Evolutionary conservation across 2,888 invertebrate species (phyloP), one percentile per base, ranked within the genome.

Genomic region (Hypselothyrea guttata): DNA sequence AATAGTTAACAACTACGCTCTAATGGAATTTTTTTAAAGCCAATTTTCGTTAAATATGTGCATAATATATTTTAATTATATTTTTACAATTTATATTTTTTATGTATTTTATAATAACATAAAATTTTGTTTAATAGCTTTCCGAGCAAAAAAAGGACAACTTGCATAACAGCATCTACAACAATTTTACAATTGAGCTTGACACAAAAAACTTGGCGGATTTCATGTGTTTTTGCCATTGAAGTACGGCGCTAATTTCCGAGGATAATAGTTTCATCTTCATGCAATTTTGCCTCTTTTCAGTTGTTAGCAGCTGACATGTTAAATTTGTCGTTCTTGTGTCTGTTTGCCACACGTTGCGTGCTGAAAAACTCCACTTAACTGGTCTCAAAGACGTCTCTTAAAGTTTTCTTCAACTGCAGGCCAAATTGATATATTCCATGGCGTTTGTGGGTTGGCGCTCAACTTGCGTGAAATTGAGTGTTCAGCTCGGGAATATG

Each of bases 221-320:
- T 72, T 75, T 71, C 65, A 76, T 76, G 71, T 64, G 70, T 62
- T 75, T 74, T 84, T 77, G 65, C 54, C 63, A 64, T 65, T 56
- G 79, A 53, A 82, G 62, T 64, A 57, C 78, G 78, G 59, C 78
- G 78, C 78, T 84, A 78, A 82, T 79, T 79, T 84, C 73, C 66
- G 64, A 67, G 77, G 84, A 77, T 82, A 82, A 79, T 79, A 79
- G 84, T 79, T 79, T 84, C 69, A 69, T 71, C 66, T 71, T 68
- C 66, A 60, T 69, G 77, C 42, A 54, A 41, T n/a, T 46, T 44
- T 37, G 49, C 8, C 27, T 22, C 16, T 45, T 13, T 15, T 13
- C 16, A 22, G 2, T 22, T n/a, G n/a, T n/a, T n/a, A n/a, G n/a
- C n/a, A 60, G 49, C 53, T 81, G 78, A 72, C 77, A 77, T 75